Evolutionary conservation across 1,140 invertebrate species (phyloP), one percentile per base, ranked within the genome.

Genomic region (Acromyrmex charruanus): DNA sequence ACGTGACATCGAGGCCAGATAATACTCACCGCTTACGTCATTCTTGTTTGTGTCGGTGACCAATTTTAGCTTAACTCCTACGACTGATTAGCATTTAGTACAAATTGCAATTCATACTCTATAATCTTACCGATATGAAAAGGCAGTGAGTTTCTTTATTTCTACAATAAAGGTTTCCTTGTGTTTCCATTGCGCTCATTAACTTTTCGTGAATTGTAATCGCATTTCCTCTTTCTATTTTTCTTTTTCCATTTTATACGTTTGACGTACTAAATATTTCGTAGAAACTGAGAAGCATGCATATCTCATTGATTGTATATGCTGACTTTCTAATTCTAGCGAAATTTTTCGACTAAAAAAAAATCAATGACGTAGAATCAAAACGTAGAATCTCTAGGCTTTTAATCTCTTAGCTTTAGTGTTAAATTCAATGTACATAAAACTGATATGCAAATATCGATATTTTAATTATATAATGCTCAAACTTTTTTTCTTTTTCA

Each of bases 1-100:
- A 66, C 12, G 77, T 79, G 18, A 66, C 61, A 65, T 77, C 75
- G 39, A 16, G 59, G 77, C 59, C 77, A 66, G 61, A 79, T 79
- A 66, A 66, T 79, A 49, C 44, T 66, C 61, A 5, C 35, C 28
- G 59, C 39, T 39, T 65, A 66, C 25, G 39, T 79, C 44, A 79
- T 35, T 31, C 59, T n/a, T 66, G 39, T 66, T 79, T 66, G 77
- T 66, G 77, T 66, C 61, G 39, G 14, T 35, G 61, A 51, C 44
- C 39, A 66, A 79, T 65, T 65, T 79, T 21, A 77, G 21, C 21
- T 61, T 14, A 35, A 65, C 7, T 66, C 44, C 77, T 14, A 66
- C 39, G 25, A 31, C 18, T 18, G 77, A 79, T 79, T 79, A 66
- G 7, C 44, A 79, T 66, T 44, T 53, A 49, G 44, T 39, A 79